These are phyloP conservation scores for Latrodectus geometricus DNA, from an alignment of 1,140 invertebrate species.

Conservation along the genomic window DNA sequence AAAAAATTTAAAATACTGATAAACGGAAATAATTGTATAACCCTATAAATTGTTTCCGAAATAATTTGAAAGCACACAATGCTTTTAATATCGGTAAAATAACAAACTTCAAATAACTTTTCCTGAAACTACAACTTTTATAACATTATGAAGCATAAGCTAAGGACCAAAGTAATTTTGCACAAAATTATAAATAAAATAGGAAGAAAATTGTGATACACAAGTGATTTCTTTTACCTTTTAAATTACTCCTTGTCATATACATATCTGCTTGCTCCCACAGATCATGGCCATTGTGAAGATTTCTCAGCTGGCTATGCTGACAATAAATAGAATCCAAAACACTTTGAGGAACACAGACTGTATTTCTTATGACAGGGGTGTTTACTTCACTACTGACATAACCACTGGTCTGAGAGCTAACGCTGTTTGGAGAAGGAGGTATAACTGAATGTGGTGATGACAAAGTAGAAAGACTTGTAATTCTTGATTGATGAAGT, in stretches of 20 bases:
- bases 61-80: too few relatives aligned
- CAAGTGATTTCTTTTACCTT: constrained; percentile 72
- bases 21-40: too few relatives aligned
- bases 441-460: constrained; percentile 85
- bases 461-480: constrained; percentile 68
- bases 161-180: not conserved
- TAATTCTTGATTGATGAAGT: constrained; percentile 3
- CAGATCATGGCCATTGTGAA: constrained; percentile 79
- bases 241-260: constrained; percentile 76
- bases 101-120: too few relatives aligned
- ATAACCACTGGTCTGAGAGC: constrained; percentile 81
- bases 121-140: too few relatives aligned
- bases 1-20: too few relatives aligned
- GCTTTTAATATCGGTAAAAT: too few relatives aligned
- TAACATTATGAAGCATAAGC: too few relatives aligned
- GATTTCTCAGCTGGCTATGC: constrained; percentile 75
- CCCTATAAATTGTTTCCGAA: too few relatives aligned
- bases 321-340: constrained; percentile 79
- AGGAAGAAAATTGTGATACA: not conserved
- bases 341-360: constrained; percentile 69
- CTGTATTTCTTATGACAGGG: constrained; percentile 63
- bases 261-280: constrained; percentile 83
- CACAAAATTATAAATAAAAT: not conserved
- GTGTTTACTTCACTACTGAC: constrained; percentile 71
- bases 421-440: constrained; percentile 84